Conservation (phyloP, 1,140 invertebrate genomes). For the Drosophila mayri region DNA sequence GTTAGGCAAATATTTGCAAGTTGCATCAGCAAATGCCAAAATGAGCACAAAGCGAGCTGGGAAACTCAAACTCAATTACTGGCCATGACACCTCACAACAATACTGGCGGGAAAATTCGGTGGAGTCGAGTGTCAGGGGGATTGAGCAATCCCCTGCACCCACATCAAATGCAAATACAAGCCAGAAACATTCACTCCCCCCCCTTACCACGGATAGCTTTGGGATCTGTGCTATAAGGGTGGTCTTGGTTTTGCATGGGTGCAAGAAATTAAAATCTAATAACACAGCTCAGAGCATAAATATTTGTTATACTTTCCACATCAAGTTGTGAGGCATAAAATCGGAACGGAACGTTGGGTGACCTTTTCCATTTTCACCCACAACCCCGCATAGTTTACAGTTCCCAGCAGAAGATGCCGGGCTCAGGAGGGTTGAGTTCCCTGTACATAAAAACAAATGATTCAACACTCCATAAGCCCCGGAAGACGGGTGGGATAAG, state of each 20-base stretch:
- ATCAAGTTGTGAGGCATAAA: slow-evolving; percentile 44
- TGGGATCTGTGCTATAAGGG: slow-evolving; percentile 2
- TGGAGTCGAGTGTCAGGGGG: slow-evolving; percentile 16
- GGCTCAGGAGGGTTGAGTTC: slow-evolving; percentile 14
- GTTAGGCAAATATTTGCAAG: slow-evolving; percentile 80
- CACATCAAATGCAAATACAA: slow-evolving; percentile 70
- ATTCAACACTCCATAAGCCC: slow-evolving; percentile 67
- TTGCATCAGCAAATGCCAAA: slow-evolving; percentile 72
- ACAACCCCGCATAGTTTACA: slow-evolving; percentile 60
- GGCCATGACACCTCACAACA: slow-evolving; percentile 78
- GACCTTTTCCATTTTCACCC: slow-evolving; percentile 27
- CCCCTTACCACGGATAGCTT: slow-evolving; percentile 21
- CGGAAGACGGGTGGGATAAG: slow-evolving; percentile 12
- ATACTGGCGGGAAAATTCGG: slow-evolving; percentile 18
- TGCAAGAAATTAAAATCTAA: slow-evolving; percentile 84
- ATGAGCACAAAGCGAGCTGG: slow-evolving; percentile 52
- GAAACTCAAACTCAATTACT: slow-evolving; percentile 76
- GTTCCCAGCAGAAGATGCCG: slow-evolving; percentile 10
- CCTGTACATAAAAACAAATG: slow-evolving; percentile 73
- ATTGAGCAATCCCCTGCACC: slow-evolving; percentile 44
- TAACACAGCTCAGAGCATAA: slow-evolving; percentile 82
- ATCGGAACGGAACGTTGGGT: slow-evolving; percentile 9
- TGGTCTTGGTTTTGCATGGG: slow-evolving; percentile 64
- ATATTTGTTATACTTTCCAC: slow-evolving; percentile 80
- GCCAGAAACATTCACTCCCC: slow-evolving; percentile 75